phyloP scores from a whole-genome alignment of 2,113 vertebrate genomes.

The Crocuta crocuta region DNA sequence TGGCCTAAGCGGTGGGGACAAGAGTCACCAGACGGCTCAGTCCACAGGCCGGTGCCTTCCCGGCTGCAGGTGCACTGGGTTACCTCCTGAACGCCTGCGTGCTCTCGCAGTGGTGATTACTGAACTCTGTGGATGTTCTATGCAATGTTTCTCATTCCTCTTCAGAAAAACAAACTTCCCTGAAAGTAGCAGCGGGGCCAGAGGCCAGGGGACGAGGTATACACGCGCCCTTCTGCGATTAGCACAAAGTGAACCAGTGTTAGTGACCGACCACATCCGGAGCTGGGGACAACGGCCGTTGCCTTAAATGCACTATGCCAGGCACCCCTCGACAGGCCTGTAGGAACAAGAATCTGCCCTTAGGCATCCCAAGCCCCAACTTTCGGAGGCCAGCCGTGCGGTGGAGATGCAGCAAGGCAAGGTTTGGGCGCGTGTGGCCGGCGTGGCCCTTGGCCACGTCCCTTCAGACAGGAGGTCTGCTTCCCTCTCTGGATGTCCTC shows the following conservation, averaged over 20 bases:
- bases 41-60: neutral
- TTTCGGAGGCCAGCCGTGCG: neutral
- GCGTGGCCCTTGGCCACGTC: neutral
- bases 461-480: neutral
- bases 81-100: neutral
- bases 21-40: neutral
- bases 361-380: neutral
- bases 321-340: neutral
- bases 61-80: neutral
- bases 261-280: neutral
- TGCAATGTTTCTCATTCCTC: conserved; percentile 40
- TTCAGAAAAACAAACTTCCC: neutral
- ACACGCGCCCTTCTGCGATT: neutral
- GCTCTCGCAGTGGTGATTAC: neutral
- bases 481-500: neutral
- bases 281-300: neutral
- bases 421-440: neutral
- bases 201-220: neutral
- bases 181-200: neutral
- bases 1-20: neutral
- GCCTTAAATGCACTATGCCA: conserved; percentile 50
- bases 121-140: neutral
- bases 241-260: neutral
- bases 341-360: neutral
- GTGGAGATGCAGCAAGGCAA: neutral